Conservation (phyloP, 2,888 invertebrate genomes). For the Arctia plantaginis region DNA sequence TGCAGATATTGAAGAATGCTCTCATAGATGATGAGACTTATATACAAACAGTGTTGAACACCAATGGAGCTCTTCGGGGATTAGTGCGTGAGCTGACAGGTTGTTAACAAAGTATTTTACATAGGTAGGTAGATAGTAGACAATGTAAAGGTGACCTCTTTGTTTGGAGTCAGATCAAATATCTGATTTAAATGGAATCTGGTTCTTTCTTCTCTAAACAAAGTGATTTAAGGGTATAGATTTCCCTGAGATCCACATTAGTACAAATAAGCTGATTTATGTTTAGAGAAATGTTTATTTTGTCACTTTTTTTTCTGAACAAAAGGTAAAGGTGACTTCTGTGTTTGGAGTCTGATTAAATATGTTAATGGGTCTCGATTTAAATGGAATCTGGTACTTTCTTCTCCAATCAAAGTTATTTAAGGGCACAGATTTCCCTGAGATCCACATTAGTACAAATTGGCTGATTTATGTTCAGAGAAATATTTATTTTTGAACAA, state of each 20-base stretch:
- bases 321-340: no score
- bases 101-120: constrained; percentile 31
- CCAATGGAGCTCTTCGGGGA: constrained; percentile 77
- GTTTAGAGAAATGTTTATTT: no score
- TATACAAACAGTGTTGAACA: constrained; percentile 64
- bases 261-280: no score
- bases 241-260: no score
- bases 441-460: no score
- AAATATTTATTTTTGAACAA: no score
- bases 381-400: neutral
- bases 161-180: neutral
- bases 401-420: no score
- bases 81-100: constrained; percentile 84
- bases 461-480: no score
- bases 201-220: neutral
- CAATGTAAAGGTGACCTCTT: neutral
- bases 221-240: no score
- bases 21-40: constrained; percentile 69
- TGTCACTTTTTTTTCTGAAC: no score
- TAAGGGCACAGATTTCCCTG: no score
- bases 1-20: constrained; percentile 71
- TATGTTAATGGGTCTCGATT: neutral
- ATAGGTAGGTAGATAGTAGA: neutral
- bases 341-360: neutral
- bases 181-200: neutral